phyloP scores from a whole-genome alignment of 2,113 vertebrate genomes.

The Galemys pyrenaicus region DNA sequence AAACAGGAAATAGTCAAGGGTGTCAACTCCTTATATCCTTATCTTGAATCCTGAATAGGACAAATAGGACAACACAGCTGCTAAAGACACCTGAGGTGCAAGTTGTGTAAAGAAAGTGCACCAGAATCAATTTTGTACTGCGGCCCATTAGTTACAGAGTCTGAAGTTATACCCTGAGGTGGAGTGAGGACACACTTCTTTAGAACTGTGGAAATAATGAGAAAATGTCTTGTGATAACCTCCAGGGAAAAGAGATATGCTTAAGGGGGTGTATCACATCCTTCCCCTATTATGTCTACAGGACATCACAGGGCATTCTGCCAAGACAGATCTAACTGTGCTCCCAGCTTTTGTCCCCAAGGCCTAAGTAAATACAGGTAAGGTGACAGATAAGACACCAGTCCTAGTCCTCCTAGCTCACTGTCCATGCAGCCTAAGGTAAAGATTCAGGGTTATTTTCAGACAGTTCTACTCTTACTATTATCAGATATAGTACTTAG shows the following conservation, averaged over 20 bases:
- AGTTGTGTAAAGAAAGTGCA: background rate
- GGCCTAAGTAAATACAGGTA: background rate
- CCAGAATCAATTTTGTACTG: background rate
- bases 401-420: rapidly evolving
- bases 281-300: rapidly evolving
- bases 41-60: background rate
- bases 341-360: background rate
- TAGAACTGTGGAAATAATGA: background rate
- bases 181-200: rapidly evolving
- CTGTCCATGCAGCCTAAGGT: background rate
- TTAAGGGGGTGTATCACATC: background rate
- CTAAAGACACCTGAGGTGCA: background rate
- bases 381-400: background rate
- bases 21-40: background rate
- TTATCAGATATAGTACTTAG: background rate
- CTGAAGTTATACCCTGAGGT: background rate
- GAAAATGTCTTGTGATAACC: background rate
- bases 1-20: background rate
- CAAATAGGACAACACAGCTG: background rate
- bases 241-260: background rate
- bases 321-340: background rate
- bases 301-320: background rate
- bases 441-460: background rate
- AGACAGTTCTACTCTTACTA: background rate
- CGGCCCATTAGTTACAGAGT: background rate